Base-by-base conservation (phyloP, 1,140 invertebrate species). In the Drosophila parvula region DNA sequence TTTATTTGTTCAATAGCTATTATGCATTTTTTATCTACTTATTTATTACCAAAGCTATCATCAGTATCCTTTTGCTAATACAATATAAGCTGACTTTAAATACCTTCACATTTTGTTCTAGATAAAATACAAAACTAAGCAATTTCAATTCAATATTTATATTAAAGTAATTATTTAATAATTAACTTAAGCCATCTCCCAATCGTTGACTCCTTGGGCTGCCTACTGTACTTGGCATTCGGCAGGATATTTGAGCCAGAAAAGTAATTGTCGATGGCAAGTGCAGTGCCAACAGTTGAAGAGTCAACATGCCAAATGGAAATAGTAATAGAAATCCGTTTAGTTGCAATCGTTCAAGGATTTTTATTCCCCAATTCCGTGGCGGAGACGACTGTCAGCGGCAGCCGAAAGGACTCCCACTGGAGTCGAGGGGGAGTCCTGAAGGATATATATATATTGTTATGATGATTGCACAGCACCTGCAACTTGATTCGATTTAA, bases 401-500 rank as follows among this genome's bases (percentile, higher is more conserved):
- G 41, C 79, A 82, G 56, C 16, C 55, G 9, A 30, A 27, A 14
- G 14, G 40, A 50, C 38, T 41, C 12, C 55, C 40, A 38, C 45
- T 28, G 28, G 27, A 50, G 10, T 11, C 16, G n/a, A n/a, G n/a
- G n/a, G n/a, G n/a, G 45, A 44, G 3, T 51, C 45, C 30, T 38
- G 18, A n/a, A 16, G 28, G 32, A 57, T 41, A 40, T 34, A 57
- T 41, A 40, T 34, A 18, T 63, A 78, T 81, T 86, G 78, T 86
- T 86, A 79, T 75, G 76, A 77, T 86, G 82, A 85, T 86, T 75
- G 82, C 82, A 79, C 75, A 85, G 65, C 65, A 79, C 78, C 74
- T 86, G 75, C 57, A 45, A 81, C 47, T 81, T 81, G 82, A 86
- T 81, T 86, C 78, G 75, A 86, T 86, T 86, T 86, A 86, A 86